Evolutionary conservation across 1,140 invertebrate species (phyloP), one percentile per base, ranked within the genome.

Genomic region (Scaptomyza hsui): DNA sequence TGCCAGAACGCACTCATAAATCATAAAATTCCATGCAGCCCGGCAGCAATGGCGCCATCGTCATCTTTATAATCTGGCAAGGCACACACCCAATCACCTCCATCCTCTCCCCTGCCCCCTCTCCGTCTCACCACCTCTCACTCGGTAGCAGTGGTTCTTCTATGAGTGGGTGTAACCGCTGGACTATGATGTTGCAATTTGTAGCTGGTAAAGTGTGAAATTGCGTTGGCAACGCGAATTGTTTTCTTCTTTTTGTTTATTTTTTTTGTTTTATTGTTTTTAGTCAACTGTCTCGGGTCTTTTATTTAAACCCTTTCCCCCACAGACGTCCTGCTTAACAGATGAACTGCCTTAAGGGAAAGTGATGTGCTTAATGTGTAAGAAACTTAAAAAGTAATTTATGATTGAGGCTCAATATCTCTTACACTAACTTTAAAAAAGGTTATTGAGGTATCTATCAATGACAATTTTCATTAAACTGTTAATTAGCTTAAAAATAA

Each of bases 191-290:
- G 81, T 72, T 81, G 81, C 82, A 86, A 81, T 86, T 86, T 86
- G 82, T 81, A 88, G 78, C 82, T 86, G 81, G 74, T 81, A 86
- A 86, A 86, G 81, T 86, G 81, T 86, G 82, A 86, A 86, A 86
- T 86, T 86, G 81, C 77, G 81, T 86, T 86, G 69, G 73, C 64
- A 67, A 68, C 59, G 65, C 64, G 81, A 77, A 77, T 86, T 77
- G 81, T 80, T 85, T 67, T 72, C 35, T 10, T 32, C 41, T 18
- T 19, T 19, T 35, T 42, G 24, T 21, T 12, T 62, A 4, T 16
- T 53, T 32, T 19, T 16, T 19, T 19, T 44, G 18, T 21, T 44
- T 44, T 44, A 12, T 24, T 18, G 26, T 35, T 35, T 35, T 57
- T 44, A 63, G 52, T 57, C 61, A 64, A 56, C 51, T 49, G 44